Percentiles rank a stretch among this genome's conserved stretches.
These are phyloP conservation scores for Sinohyriopsis cumingii DNA, from an alignment of 2,888 invertebrate species.

Conservation along the genomic window DNA sequence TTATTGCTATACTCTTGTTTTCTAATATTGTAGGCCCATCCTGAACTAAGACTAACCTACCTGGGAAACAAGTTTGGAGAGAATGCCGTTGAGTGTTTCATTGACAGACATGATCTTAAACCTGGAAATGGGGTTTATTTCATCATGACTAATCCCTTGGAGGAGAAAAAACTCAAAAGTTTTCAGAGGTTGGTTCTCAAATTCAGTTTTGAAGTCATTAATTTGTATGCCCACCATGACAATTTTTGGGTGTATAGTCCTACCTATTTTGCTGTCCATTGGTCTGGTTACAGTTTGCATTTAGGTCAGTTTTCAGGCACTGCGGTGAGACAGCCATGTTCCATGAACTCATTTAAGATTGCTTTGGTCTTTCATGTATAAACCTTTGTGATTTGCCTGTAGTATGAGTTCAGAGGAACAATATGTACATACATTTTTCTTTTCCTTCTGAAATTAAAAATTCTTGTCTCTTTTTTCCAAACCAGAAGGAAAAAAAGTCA, in stretches of 20 bases:
- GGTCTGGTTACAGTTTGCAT: not conserved
- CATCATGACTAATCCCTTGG: constrained; percentile 59
- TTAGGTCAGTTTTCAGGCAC: no score
- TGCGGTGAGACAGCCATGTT: no score
- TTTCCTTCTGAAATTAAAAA: no score
- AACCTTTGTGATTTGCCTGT: no score
- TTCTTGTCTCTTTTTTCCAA: no score
- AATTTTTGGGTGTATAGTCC: constrained; percentile 4
- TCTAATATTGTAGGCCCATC: constrained; percentile 27
- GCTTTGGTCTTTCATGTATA: no score
- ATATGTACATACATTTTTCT: no score
- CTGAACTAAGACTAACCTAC: constrained; percentile 65
- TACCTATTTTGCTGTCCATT: not conserved
- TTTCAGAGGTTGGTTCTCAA: constrained; percentile 59
- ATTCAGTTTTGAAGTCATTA: not conserved
- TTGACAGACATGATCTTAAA: constrained; percentile 44
- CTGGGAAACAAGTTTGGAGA: constrained; percentile 58
- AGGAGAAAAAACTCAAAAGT: constrained; percentile 52
- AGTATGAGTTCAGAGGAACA: no score
- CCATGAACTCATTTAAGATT: no score
- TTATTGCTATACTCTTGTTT: not conserved
- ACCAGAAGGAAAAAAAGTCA: no score
- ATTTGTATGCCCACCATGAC: not conserved
- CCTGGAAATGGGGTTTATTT: constrained; percentile 59
- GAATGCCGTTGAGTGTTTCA: constrained; percentile 44